phyloP scores from a whole-genome alignment of 2,888 invertebrate species.

The Netelia inedita region DNA sequence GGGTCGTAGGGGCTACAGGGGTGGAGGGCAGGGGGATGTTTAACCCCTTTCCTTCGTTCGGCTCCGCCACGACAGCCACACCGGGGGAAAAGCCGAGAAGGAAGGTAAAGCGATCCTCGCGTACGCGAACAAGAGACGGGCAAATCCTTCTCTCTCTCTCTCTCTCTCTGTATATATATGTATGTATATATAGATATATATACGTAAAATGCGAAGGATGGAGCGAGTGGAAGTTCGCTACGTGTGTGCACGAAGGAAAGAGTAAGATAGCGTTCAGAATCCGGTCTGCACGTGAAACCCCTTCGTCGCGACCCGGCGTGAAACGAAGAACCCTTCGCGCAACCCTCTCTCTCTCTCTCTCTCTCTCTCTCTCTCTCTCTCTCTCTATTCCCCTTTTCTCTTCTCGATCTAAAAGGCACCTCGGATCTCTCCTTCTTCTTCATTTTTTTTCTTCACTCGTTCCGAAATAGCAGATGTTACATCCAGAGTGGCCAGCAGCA shows the following conservation, averaged over 20 bases:
- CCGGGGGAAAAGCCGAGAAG: constrained; percentile 58
- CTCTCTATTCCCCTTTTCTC: constrained; percentile 31
- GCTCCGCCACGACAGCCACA: constrained; percentile 67
- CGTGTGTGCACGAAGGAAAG: constrained; percentile 44
- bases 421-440: constrained; percentile 2
- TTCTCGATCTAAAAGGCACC: constrained; percentile 24
- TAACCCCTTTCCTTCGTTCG: constrained; percentile 67
- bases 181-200: too few relatives aligned
- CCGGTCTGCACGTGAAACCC: constrained; percentile 51
- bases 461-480: constrained; percentile 66
- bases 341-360: constrained; percentile 35
- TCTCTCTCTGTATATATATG: too few relatives aligned
- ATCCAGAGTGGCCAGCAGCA: constrained; percentile 38
- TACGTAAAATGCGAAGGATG: constrained; percentile 20
- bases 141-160: too few relatives aligned
- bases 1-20: constrained; percentile 59
- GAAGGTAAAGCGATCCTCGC: constrained; percentile 36
- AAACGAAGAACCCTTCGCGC: constrained; percentile 46
- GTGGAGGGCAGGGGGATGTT: constrained; percentile 59
- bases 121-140: constrained; percentile 37
- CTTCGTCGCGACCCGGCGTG: constrained; percentile 53
- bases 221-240: constrained; percentile 28
- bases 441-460: constrained; percentile 43
- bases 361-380: constrained; percentile 12
- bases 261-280: constrained; percentile 56